These are phyloP conservation scores for Nettapus auritus DNA, from an alignment of 2,113 vertebrate genomes.

Conservation along the genomic window DNA sequence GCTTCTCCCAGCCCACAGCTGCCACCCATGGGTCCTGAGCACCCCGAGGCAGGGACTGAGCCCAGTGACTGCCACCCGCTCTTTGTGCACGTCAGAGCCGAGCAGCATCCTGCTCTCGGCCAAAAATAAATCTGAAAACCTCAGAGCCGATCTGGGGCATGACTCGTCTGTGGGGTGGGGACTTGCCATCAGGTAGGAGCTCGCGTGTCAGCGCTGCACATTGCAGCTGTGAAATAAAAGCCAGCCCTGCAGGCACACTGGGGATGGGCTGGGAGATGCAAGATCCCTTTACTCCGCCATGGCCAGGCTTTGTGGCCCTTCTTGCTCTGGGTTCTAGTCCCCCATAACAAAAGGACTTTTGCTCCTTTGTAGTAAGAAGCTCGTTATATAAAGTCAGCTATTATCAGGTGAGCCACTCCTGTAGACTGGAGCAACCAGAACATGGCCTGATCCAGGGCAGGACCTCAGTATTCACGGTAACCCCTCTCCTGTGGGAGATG, in stretches of 20 bases:
- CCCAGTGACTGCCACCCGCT: fast-evolving
- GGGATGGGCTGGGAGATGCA: fast-evolving
- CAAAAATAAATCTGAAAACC: not conserved
- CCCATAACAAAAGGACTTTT: not conserved
- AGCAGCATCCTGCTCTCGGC: not conserved
- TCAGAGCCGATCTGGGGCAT: not conserved
- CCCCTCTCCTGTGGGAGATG: not conserved
- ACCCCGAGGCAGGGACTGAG: not conserved
- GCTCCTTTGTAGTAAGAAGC: not conserved
- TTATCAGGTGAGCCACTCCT: not conserved
- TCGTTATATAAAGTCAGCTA: not conserved
- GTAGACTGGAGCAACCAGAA: not conserved
- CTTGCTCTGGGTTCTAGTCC: not conserved
- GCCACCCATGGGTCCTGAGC: fast-evolving
- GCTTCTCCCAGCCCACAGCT: fast-evolving
- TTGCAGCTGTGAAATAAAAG: not conserved
- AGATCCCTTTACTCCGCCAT: not conserved
- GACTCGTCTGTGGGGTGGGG: fast-evolving
- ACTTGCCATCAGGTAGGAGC: fast-evolving
- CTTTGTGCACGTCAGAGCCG: fast-evolving
- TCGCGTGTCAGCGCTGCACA: fast-evolving
- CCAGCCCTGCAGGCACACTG: not conserved
- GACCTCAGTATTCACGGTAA: not conserved
- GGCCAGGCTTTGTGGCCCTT: not conserved
- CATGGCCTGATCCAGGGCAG: not conserved